phyloP scores from a whole-genome alignment of 1,140 invertebrate genomes.

The Andrena cerasifolii region DNA sequence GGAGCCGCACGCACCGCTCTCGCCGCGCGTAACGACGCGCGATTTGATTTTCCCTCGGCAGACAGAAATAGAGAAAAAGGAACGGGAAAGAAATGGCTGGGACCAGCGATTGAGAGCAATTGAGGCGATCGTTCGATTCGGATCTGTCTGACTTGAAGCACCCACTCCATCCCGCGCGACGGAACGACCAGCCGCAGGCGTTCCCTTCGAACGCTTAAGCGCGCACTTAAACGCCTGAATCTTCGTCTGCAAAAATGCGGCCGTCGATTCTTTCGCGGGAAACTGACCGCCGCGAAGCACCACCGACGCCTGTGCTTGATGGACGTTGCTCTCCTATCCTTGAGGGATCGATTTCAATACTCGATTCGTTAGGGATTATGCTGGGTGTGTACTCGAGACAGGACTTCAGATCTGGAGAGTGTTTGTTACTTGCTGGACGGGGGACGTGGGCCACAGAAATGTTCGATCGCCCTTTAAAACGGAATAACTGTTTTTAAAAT shows the following conservation, averaged over 20 bases:
- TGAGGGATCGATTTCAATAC: no score
- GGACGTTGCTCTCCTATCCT: no score
- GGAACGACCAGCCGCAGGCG: constrained; percentile 52
- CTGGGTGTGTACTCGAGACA: no score
- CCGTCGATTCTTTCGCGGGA: not conserved
- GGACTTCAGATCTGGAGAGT: no score
- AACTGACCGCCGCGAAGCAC: not conserved
- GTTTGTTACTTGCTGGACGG: no score
- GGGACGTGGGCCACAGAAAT: no score
- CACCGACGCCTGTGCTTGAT: no score
- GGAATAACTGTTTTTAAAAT: no score
- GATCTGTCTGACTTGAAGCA: constrained; percentile 49
- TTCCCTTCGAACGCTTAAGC: not conserved
- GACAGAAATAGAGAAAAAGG: constrained; percentile 14
- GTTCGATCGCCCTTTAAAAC: no score
- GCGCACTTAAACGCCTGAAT: constrained; percentile 20
- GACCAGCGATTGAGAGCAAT: constrained; percentile 28
- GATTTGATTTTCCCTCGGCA: constrained; percentile 22
- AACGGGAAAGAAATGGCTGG: no score
- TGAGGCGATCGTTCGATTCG: constrained; percentile 51
- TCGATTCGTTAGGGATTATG: no score
- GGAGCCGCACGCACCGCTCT: not conserved
- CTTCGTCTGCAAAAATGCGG: constrained; percentile 37
- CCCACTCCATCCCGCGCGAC: constrained; percentile 4
- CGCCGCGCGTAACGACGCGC: not conserved